Evolutionary conservation across 2,113 vertebrate genomes (phyloP), one percentile per base, ranked within the genome.

Genomic region (Sinocyclocheilus anophthalmus): DNA sequence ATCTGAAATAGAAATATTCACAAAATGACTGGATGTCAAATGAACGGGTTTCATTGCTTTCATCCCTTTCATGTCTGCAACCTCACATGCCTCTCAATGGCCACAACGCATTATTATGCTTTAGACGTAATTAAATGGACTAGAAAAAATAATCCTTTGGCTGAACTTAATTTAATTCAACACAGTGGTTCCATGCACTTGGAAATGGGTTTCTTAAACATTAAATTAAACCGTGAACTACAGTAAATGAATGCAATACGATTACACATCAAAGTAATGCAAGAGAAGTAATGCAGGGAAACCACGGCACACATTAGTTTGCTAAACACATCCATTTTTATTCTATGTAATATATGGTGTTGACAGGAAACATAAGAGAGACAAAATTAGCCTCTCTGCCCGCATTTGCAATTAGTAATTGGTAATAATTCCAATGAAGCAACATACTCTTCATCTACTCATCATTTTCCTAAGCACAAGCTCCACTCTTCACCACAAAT

Each of bases 1-100:
- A 63, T 79, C 87, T 87, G 70, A 88, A 90, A 86, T 65, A 86
- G 84, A 91, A 91, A 84, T 73, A 79, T 83, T 75, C 18, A 76
- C 75, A 39, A 76, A 45, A 57, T 67, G 16, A 84, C 61, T 69
- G 22, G 8, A 67, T 39, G 84, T 53, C 84, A 69, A 84, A 61
- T 50, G 4, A 48, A 65, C 59, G 42, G 39, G 18, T 84, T 53
- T 70, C 79, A 48, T 81, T 63, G 7, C 45, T 70, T 79, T 77
- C 76, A 18, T 53, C 50, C 67, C 65, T 73, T 57, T 22, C n/a
- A 61, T 42, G 11, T 75, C 30, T 18, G 39, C 55, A 24, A 50
- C 63, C 39, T 76, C 39, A 76, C 26, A 10, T 76, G 24, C 55
- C 69, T 77, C 18, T 65, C 6, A 12, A 37, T 16, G 26, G 18